Conservation (phyloP, 2,888 invertebrate genomes). For the Hyalella azteca region DNA sequence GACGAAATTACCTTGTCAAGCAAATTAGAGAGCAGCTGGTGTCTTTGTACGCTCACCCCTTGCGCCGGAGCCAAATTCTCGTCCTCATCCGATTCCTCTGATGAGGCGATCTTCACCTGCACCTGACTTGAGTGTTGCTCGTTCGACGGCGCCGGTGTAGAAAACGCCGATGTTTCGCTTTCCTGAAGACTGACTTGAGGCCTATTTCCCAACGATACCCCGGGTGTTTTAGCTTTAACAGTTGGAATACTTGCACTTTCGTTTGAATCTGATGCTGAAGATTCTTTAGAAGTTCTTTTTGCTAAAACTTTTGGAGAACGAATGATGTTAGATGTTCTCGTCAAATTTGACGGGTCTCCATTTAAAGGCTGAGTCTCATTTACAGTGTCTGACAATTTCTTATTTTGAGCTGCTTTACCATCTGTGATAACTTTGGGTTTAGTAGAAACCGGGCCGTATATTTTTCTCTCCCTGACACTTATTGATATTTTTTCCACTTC, state of each 20-base stretch:
- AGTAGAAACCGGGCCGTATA: background rate
- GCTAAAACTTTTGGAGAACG: background rate
- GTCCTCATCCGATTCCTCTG: constrained; percentile 49
- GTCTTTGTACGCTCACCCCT: constrained; percentile 50
- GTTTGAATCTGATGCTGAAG: constrained; percentile 3
- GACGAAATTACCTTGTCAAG: constrained; percentile 27
- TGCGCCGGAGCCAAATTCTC: constrained; percentile 35
- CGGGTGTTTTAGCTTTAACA: background rate
- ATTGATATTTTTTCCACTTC: background rate
- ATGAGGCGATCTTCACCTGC: background rate
- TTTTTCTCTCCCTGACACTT: background rate
- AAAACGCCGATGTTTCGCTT: background rate
- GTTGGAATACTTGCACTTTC: background rate
- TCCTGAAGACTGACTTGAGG: background rate
- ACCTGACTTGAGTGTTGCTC: background rate
- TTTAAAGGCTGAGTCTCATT: background rate
- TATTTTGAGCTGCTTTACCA: background rate
- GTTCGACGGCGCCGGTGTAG: constrained; percentile 3
- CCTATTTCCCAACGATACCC: background rate
- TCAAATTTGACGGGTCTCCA: background rate
- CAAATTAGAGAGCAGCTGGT: constrained; percentile 33
- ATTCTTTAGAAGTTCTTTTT: constrained; percentile 5
- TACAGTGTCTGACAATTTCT: background rate
- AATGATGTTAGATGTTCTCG: background rate
- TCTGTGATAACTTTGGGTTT: background rate